Base-by-base conservation (phyloP, 2,113 vertebrate species). In the Nibea coibor region DNA sequence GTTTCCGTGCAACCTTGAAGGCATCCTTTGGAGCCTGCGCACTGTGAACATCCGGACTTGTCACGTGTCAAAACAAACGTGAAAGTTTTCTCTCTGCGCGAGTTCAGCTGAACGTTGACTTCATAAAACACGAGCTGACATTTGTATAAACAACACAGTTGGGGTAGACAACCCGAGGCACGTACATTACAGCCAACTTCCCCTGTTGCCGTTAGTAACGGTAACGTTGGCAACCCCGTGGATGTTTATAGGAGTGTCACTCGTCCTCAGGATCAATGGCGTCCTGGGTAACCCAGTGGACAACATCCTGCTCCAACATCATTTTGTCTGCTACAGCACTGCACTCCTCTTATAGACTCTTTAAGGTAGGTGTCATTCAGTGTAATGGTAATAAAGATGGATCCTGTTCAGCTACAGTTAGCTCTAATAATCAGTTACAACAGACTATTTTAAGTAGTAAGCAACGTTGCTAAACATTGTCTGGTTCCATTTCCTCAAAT, bases 21-120 rank as follows among this genome's bases (percentile, higher is more conserved):
- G 68, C 76, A 53, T 69, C 80, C 45, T 53, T 31, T 3, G 0
- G 69, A 43, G 91, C 89, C 19, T 94, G 94, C 91, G 94, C 91
- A 80, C 2, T 79, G 20, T 16, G 1, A 2, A 48, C 14, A 58
- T 87, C 76, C 63, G 20, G 35, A 5, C 1, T 47, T n/a, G 64
- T 93, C 91, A 91, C 91, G 59, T 93, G 89, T 88, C 78, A 64
- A 85, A 93, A 93, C 88, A 93, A 91, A 69, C 17, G 17, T 82
- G 43, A 3, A 79, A 78, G 54, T 87, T 84, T 75, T 0, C 42
- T 0, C 20, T 31, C 3, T 17, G 10, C 45, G 9, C 12, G 6
- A 28, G 43, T 48, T 43, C 15, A 22, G 14, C n/a, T 10, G 5
- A 15, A 8, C 47, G 6, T 1, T 12, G n/a, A 58, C 43, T 42